Percentiles rank a stretch among this genome's conserved stretches.
These are phyloP conservation scores for Petrocephalus sullivani DNA, from an alignment of 2,797 vertebrate genomes.

Conservation along the genomic window DNA sequence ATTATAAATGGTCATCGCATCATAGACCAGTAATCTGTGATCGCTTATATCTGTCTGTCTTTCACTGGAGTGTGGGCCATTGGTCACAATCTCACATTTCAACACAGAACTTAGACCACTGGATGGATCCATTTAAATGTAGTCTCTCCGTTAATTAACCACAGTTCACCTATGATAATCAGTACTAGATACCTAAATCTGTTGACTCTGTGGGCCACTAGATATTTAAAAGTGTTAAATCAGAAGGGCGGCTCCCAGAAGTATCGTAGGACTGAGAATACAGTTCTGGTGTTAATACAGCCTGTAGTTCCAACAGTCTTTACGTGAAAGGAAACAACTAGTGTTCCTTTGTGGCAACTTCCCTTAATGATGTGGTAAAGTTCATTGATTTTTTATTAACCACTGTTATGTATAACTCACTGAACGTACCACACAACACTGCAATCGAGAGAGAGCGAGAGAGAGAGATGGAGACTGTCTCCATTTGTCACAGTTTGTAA, in stretches of 20 bases:
- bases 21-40: neutral
- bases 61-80: neutral
- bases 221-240: too few species aligned
- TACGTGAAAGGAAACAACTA: neutral
- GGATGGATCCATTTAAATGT: neutral
- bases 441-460: neutral
- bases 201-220: neutral
- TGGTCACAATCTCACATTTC: neutral
- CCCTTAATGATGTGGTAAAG: constrained; percentile 8
- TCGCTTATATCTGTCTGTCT: neutral
- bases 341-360: neutral
- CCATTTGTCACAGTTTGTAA: neutral
- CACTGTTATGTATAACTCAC: constrained; percentile 15
- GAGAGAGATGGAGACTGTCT: neutral
- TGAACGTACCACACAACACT: neutral
- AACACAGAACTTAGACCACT: neutral
- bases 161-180: neutral
- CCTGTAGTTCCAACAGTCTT: neutral
- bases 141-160: neutral
- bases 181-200: neutral
- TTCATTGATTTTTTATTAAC: neutral
- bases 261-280: neutral
- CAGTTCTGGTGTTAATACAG: neutral
- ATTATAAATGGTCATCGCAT: neutral
- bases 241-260: too few species aligned